phyloP scores from a whole-genome alignment of 2,113 vertebrate genomes.

The Condylura cristata region DNA sequence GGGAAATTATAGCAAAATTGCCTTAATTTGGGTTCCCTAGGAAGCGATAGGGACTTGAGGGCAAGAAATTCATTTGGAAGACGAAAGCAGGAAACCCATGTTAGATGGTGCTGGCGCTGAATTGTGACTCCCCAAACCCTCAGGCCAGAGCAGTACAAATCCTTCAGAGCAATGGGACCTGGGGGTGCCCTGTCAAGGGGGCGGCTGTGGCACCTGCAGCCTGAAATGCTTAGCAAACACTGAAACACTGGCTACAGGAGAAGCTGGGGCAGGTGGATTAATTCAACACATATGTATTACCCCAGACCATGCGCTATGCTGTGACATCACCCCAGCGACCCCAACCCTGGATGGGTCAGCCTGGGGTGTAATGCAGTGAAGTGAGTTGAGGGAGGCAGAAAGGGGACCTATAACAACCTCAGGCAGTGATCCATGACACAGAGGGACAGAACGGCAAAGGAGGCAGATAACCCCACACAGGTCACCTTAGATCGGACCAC shows the following conservation, averaged over 20 bases:
- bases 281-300: background rate
- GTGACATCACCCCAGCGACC: too few species aligned
- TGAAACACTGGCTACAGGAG: background rate
- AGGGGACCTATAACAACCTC: background rate
- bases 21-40: background rate
- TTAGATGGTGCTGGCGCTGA: background rate
- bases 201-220: background rate
- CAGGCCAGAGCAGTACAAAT: background rate
- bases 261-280: background rate
- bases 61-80: background rate
- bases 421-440: background rate
- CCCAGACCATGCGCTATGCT: too few species aligned
- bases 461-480: rapidly evolving
- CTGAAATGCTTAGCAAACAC: background rate
- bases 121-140: rapidly evolving
- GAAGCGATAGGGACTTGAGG: background rate
- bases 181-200: rapidly evolving
- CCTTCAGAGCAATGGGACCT: background rate
- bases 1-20: background rate
- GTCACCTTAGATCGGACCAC: background rate
- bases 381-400: background rate
- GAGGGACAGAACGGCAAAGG: background rate
- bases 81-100: background rate
- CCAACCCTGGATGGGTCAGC: rapidly evolving
- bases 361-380: background rate